phyloP scores from a whole-genome alignment of 2,113 vertebrate genomes.

The Irena cyanogastra region DNA sequence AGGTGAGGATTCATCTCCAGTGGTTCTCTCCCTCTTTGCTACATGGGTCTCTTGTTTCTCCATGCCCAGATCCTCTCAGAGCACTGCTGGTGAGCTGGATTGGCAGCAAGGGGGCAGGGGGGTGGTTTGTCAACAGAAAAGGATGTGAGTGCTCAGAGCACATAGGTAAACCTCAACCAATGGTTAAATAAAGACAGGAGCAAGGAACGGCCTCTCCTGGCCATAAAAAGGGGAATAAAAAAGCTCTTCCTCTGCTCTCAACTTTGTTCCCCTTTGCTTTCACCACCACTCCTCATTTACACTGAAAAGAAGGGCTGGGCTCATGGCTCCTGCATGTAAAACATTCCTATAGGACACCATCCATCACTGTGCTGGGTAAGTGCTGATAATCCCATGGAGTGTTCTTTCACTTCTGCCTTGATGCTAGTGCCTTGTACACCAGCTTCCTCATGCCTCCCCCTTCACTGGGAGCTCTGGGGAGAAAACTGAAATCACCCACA shows the following conservation, averaged over 20 bases:
- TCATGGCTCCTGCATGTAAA: neutral
- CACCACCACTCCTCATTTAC: neutral
- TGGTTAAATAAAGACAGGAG: neutral
- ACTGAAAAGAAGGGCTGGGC: neutral
- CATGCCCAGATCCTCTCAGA: neutral
- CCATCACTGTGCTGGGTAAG: neutral
- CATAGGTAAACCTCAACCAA: neutral
- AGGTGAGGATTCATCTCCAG: neutral
- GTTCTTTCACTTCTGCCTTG: neutral
- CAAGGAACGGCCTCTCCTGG: neutral
- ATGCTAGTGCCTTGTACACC: constrained; percentile 8
- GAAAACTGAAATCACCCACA: constrained; percentile 33
- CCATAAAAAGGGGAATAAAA: neutral
- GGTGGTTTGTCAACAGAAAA: neutral
- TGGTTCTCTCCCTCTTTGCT: neutral
- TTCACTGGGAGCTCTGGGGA: constrained; percentile 6
- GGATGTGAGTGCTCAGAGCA: neutral
- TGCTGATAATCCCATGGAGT: constrained; percentile 9
- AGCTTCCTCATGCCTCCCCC: constrained; percentile 10
- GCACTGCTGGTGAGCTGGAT: neutral
- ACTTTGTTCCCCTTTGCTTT: neutral
- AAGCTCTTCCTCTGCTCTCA: neutral
- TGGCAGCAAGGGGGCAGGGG: neutral
- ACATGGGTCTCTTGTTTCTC: neutral
- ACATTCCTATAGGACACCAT: neutral